phyloP scores from a whole-genome alignment of 2,888 invertebrate genomes.

The Troides oblongomaculatus region DNA sequence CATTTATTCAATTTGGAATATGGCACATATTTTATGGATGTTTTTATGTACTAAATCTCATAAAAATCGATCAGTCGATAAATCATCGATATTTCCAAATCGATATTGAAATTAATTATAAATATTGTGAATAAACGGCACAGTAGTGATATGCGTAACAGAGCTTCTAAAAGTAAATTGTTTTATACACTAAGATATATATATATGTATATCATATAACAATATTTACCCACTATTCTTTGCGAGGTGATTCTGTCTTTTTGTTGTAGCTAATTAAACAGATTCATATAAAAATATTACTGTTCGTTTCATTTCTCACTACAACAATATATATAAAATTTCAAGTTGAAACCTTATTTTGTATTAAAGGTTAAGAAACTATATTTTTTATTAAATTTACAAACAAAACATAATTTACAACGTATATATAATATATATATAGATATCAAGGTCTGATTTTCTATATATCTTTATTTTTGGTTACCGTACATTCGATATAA shows the following conservation, averaged over 20 bases:
- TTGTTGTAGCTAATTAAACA: constrained; percentile 76
- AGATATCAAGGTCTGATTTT: too few species aligned
- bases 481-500: too few species aligned
- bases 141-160: constrained; percentile 78
- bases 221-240: constrained; percentile 55
- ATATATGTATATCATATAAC: constrained; percentile 47
- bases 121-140: constrained; percentile 72
- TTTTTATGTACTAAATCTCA: neutral
- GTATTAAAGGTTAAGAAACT: too few species aligned
- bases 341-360: too few species aligned
- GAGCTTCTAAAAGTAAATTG: constrained; percentile 73
- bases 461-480: too few species aligned
- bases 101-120: constrained; percentile 54
- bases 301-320: constrained; percentile 31
- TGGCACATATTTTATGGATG: neutral
- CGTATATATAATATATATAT: too few species aligned
- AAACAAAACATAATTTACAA: too few species aligned
- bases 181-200: constrained; percentile 71
- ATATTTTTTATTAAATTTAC: too few species aligned
- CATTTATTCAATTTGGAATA: neutral
- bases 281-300: constrained; percentile 58
- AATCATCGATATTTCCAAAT: constrained; percentile 47
- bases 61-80: neutral
- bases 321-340: neutral
- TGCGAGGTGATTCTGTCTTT: constrained; percentile 52